Evolutionary conservation across 2,113 vertebrate genomes (phyloP).

Genomic region (Megalops atlanticus): DNA sequence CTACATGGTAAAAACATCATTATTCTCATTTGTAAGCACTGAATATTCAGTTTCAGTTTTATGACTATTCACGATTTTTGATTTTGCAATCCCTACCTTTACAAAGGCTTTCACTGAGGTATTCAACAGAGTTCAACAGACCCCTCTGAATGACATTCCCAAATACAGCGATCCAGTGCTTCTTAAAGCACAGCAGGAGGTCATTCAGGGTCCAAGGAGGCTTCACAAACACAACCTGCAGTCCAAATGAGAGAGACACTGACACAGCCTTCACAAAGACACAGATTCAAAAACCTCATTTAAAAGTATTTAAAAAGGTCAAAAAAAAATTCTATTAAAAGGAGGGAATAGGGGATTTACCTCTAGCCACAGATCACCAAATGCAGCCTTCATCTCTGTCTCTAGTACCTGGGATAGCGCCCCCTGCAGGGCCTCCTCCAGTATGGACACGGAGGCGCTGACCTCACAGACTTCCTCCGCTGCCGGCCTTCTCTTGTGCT

Average conservation of each 20-base stretch:
- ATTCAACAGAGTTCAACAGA: slow-evolving; percentile 69
- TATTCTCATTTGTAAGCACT: not conserved
- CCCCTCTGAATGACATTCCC: slow-evolving; percentile 76
- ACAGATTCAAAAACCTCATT: too few species aligned
- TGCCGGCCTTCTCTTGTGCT: not conserved
- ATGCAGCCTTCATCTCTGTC: slow-evolving; percentile 88
- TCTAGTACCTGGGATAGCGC: slow-evolving; percentile 84
- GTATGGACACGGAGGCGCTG: slow-evolving; percentile 62
- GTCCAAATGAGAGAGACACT: not conserved
- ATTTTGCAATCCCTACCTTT: slow-evolving; percentile 66
- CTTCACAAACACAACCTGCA: slow-evolving; percentile 83
- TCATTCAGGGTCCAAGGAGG: slow-evolving; percentile 85
- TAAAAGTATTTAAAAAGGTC: not conserved
- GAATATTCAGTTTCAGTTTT: not conserved
- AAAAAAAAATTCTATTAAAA: not conserved
- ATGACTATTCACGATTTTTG: not conserved
- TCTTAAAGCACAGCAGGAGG: slow-evolving; percentile 82
- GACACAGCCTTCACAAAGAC: not conserved
- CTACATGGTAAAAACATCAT: not conserved
- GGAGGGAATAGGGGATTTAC: too few species aligned
- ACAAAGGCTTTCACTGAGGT: slow-evolving; percentile 71
- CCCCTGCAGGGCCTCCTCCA: slow-evolving; percentile 78
- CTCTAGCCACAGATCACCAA: slow-evolving; percentile 83
- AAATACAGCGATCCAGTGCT: slow-evolving; percentile 93
- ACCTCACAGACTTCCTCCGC: slow-evolving; percentile 36